Conservation (phyloP, 2,888 invertebrate genomes). For the Cryptophagus acutangulus region DNA sequence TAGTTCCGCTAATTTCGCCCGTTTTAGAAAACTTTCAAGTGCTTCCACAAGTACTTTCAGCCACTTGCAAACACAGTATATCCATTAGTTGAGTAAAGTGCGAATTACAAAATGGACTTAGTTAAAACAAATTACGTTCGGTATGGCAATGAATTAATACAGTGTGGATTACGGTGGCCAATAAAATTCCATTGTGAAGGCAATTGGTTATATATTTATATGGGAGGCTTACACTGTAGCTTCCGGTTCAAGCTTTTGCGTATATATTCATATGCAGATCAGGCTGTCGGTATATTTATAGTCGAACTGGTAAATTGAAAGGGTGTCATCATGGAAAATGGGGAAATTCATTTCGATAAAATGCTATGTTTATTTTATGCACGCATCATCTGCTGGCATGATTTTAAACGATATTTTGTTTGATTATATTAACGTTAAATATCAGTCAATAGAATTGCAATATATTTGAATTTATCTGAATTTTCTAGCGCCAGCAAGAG, state of each 20-base stretch:
- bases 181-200: constrained; percentile 1
- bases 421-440: no score
- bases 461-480: no score
- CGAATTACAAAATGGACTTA: constrained; percentile 1
- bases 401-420: no score
- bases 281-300: constrained; percentile 2
- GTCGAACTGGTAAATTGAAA: constrained; percentile 1
- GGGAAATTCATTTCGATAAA: no score
- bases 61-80: background rate
- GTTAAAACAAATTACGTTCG: background rate
- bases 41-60: no score
- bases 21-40: no score
- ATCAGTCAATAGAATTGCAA: no score
- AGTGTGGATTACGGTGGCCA: background rate
- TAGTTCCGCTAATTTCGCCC: no score
- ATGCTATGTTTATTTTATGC: no score
- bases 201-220: background rate
- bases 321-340: constrained; percentile 1
- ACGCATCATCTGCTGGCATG: no score
- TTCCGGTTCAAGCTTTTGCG: background rate
- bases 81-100: background rate
- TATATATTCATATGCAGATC: constrained; percentile 1
- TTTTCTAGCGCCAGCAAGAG: no score
- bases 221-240: background rate
- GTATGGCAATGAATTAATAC: background rate